Base-by-base conservation (phyloP, 2,888 invertebrate species). In the Caenorhabditis plicata region DNA sequence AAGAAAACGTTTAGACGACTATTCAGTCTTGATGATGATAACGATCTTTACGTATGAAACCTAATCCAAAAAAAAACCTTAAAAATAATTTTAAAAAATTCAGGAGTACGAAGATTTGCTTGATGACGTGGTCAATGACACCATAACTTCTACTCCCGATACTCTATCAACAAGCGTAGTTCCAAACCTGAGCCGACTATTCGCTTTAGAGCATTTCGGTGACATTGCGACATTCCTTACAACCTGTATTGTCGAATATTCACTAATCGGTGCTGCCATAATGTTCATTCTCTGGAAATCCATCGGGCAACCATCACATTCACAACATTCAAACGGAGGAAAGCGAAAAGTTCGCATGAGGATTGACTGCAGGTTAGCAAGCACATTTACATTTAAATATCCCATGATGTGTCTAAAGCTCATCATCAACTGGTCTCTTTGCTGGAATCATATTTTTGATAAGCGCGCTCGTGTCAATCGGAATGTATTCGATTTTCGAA, bases 221-320 rank as follows among this genome's bases (percentile, higher is more conserved):
- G 79, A 80, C 61, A 60, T 78, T 40, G 72, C 79, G 19, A 77
- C 79, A 4, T 71, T 79, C 51, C 47, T 79, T 32, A 74, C 73
- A 23, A 79, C 79, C 25, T 79, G 76, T 42, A 66, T 79, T 39
- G 73, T 76, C 19, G 78, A 78, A 23, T 75, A 74, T 42, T 75
- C 77, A 0, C 50, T 79, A 7, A 78, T 79, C 41, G 76, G 75
- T 1, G 79, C 78, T 2, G 79, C 77, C 2, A 74, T 79, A 2
- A 78, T 78, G 77, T 75, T 80, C 53, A 74, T 76, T 13, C 27
- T 78, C n/a, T 78, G 77, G 76, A 62, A 68, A 36, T 68, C 75
- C 8, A 77, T 79, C 29, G 77, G 75, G 32, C 53, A 69, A 0
- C 39, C 32, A n/a, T 23, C 22, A 17, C 56, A 56, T 35, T n/a